These are phyloP conservation scores for Sphenopsis melanotis DNA, from an alignment of 2,797 vertebrate species.

Conservation along the genomic window DNA sequence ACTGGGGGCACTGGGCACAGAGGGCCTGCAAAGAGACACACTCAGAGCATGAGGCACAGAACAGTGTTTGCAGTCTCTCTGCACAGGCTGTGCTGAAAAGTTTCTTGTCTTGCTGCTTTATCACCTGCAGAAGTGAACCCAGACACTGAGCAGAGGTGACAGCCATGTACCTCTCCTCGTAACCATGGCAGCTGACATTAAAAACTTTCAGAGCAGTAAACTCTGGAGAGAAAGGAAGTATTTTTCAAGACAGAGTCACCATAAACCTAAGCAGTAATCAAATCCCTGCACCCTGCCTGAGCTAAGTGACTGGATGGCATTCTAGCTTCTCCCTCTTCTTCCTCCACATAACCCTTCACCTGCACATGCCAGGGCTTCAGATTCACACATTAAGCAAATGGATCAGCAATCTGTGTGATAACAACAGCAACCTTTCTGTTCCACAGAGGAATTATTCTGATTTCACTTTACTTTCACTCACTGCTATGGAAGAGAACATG, in stretches of 20 bases:
- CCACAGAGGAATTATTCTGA: not conserved
- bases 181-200: not conserved
- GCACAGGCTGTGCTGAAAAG: not conserved
- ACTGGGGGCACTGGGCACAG: not conserved
- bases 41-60: not conserved
- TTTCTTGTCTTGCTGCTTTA: not conserved
- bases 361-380: not conserved
- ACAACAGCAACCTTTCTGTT: not conserved
- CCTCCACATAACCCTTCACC: not conserved
- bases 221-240: not conserved
- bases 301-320: not conserved
- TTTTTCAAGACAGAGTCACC: not conserved
- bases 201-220: not conserved
- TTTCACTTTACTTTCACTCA: not conserved
- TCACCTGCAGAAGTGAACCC: not conserved
- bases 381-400: not conserved
- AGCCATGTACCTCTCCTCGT: not conserved
- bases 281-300: not conserved
- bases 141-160: not conserved
- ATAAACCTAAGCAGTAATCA: not conserved
- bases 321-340: not conserved
- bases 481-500: not conserved
- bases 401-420: not conserved
- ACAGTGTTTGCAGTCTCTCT: not conserved
- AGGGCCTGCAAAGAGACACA: not conserved